Evolutionary conservation across 2,888 invertebrate genomes (phyloP).

Genomic region (Pardosa pseudoannulata): DNA sequence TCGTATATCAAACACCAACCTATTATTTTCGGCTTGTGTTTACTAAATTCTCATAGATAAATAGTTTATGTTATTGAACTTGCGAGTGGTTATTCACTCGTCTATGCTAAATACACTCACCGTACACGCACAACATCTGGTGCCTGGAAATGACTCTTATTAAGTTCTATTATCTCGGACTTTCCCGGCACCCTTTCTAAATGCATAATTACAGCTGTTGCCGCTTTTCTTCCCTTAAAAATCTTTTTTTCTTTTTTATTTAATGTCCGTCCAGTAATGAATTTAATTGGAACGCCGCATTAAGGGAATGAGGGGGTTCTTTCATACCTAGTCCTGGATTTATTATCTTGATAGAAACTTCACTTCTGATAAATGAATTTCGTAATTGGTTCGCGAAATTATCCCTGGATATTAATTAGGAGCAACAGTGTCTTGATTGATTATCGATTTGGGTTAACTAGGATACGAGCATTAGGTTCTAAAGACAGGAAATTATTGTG

Average conservation of each 20-base stretch:
- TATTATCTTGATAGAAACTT: neutral
- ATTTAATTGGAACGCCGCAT: constrained; percentile 5
- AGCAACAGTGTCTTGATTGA: neutral
- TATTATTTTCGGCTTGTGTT: too few species aligned
- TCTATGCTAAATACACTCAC: too few species aligned
- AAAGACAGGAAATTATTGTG: too few species aligned
- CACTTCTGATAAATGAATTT: neutral
- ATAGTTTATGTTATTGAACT: too few species aligned
- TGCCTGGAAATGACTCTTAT: neutral
- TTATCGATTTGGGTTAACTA: neutral
- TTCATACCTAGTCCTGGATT: neutral
- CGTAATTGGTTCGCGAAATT: neutral
- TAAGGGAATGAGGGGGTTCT: neutral
- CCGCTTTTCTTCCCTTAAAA: neutral
- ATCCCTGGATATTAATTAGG: neutral
- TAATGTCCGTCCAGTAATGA: neutral
- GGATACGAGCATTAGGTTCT: too few species aligned
- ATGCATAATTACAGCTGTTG: constrained; percentile 9
- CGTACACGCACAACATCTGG: too few species aligned
- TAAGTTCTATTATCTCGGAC: neutral
- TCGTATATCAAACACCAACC: too few species aligned
- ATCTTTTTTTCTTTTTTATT: neutral
- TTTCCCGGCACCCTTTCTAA: neutral
- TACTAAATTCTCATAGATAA: too few species aligned
- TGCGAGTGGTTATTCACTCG: too few species aligned